Conservation (phyloP, 2,888 invertebrate species). For the Torymus auratus region DNA sequence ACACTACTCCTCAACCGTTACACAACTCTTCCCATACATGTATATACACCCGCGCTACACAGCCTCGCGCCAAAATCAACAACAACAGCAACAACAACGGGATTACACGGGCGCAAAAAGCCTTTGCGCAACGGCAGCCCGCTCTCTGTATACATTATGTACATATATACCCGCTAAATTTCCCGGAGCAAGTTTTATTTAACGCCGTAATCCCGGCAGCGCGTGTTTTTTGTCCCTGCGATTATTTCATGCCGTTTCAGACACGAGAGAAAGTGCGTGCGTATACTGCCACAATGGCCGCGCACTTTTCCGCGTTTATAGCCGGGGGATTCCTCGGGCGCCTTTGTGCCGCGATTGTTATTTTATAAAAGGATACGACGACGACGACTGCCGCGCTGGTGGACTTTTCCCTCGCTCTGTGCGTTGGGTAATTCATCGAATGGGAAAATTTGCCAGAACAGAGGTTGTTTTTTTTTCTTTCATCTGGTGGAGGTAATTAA, state of each 20-base stretch:
- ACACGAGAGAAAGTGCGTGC: slow-evolving; percentile 38
- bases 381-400: too few relatives aligned
- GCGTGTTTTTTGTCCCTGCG: not conserved
- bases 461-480: slow-evolving; percentile 6
- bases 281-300: slow-evolving; percentile 10
- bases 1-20: too few relatives aligned
- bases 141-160: too few relatives aligned
- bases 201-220: not conserved
- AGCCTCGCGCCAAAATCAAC: too few relatives aligned
- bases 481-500: too few relatives aligned
- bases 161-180: too few relatives aligned
- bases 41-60: too few relatives aligned
- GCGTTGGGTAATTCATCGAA: slow-evolving; percentile 50
- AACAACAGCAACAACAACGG: too few relatives aligned
- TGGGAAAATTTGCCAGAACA: slow-evolving; percentile 40
- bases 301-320: slow-evolving; percentile 11
- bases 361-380: slow-evolving; percentile 12
- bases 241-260: not conserved
- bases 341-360: slow-evolving; percentile 29
- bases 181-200: too few relatives aligned
- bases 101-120: too few relatives aligned
- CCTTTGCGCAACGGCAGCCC: too few relatives aligned
- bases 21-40: too few relatives aligned
- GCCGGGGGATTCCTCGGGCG: not conserved
- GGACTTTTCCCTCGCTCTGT: slow-evolving; percentile 19